A percentile compares a stretch with the other conserved stretches of the same genome.
These are phyloP conservation scores for Balaenoptera acutorostrata DNA, from an alignment of 2,113 vertebrate species.

Conservation along the genomic window DNA sequence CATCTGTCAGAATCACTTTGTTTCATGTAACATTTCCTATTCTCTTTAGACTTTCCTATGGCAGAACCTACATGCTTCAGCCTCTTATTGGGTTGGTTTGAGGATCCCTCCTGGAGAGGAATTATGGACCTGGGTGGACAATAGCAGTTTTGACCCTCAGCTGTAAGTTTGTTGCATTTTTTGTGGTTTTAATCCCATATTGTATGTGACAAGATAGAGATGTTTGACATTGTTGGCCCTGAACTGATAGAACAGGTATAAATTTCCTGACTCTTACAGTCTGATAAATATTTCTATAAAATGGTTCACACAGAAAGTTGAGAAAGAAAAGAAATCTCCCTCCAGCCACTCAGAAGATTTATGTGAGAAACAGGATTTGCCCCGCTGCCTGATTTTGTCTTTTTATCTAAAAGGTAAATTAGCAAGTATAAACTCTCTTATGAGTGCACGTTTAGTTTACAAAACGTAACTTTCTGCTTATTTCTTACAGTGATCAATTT, in stretches of 20 bases:
- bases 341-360: background rate
- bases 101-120: background rate
- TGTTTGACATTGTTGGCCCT: background rate
- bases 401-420: background rate
- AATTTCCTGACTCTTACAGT: background rate
- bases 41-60: slow-evolving; percentile 16
- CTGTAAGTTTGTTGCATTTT: background rate
- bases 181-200: background rate
- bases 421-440: background rate
- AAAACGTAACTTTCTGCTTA: background rate
- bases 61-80: background rate
- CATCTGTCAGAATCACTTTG: background rate
- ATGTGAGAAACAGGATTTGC: background rate
- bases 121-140: background rate
- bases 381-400: background rate
- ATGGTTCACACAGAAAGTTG: background rate
- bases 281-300: background rate
- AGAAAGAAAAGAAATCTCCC: background rate
- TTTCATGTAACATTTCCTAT: background rate
- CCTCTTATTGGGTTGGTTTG: background rate
- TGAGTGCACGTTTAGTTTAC: background rate
- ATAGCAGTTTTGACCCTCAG: background rate
- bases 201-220: background rate
- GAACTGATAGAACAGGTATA: background rate
- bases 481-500: background rate